Conservation (phyloP, 1,140 invertebrate species). For the Drosophila melanica region DNA sequence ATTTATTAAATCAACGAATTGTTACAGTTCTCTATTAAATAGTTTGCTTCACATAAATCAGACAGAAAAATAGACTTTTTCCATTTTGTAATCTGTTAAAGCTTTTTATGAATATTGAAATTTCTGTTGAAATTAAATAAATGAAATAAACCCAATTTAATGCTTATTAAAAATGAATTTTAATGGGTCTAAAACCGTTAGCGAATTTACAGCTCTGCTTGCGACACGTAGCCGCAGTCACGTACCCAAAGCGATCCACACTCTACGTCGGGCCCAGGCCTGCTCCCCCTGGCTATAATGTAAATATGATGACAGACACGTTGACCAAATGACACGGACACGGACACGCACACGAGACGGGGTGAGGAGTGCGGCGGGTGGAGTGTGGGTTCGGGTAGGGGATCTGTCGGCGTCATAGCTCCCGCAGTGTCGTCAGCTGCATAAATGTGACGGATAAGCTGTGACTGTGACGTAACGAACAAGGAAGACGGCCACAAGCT, state of each 20-base stretch:
- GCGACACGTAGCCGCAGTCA: slow-evolving; percentile 41
- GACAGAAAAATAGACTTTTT: no score
- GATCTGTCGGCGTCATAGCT: slow-evolving; percentile 16
- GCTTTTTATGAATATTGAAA: slow-evolving; percentile 1
- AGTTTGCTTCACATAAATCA: no score
- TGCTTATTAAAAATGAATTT: slow-evolving; percentile 45
- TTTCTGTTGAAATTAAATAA: slow-evolving; percentile 33
- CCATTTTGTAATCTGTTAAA: no score
- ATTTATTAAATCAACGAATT: no score
- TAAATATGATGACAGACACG: slow-evolving; percentile 53
- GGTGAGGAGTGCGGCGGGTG: background rate
- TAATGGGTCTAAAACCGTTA: slow-evolving; percentile 10
- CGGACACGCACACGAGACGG: slow-evolving; percentile 28
- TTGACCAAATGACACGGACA: slow-evolving; percentile 55
- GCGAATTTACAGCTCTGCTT: slow-evolving; percentile 34
- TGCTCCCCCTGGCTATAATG: background rate
- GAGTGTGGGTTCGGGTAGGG: background rate
- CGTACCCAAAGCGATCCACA: slow-evolving; percentile 22
- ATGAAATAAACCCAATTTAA: slow-evolving; percentile 16
- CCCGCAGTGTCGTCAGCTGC: slow-evolving; percentile 20
- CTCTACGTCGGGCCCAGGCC: slow-evolving; percentile 5
- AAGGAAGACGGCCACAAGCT: slow-evolving; percentile 18
- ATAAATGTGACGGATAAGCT: slow-evolving; percentile 38
- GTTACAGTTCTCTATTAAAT: no score
- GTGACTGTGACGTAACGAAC: slow-evolving; percentile 51